A percentile compares a stretch with the other conserved stretches of the same genome.
phyloP scores from a whole-genome alignment of 1,140 invertebrate genomes.

The Drosophila virilis region DNA sequence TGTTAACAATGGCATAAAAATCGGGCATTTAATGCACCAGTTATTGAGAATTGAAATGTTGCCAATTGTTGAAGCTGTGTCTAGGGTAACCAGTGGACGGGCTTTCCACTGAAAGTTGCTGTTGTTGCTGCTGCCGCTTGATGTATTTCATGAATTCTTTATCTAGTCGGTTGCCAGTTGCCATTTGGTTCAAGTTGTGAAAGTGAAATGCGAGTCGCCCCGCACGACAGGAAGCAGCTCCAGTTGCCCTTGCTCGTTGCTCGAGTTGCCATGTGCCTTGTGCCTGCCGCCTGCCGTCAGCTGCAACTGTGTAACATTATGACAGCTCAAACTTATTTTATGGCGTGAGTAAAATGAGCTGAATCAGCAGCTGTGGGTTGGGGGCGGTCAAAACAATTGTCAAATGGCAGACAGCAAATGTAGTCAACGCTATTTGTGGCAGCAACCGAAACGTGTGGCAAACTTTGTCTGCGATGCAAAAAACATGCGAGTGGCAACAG shows the following conservation, averaged over 20 bases:
- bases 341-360: conserved; percentile 32
- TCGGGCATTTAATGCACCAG: no score
- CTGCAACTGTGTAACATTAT: conserved; percentile 44
- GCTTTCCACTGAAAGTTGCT: neutral
- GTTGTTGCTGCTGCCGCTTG: conserved; percentile 25
- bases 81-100: neutral
- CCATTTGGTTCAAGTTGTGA: conserved; percentile 60
- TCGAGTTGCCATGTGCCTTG: no score
- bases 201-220: conserved; percentile 63
- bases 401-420: conserved; percentile 12
- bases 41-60: no score
- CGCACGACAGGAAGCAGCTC: conserved; percentile 4
- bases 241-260: neutral
- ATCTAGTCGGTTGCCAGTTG: conserved; percentile 61
- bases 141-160: conserved; percentile 74
- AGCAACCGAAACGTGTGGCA: conserved; percentile 17
- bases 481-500: conserved; percentile 37
- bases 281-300: neutral
- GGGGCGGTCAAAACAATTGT: conserved; percentile 29
- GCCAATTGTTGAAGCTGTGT: neutral
- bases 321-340: conserved; percentile 49
- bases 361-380: neutral
- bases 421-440: conserved; percentile 14
- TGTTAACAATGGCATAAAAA: no score
- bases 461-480: conserved; percentile 38